A percentile compares a stretch with the other conserved stretches of the same genome.
Evolutionary conservation across 2,797 vertebrate genomes (phyloP).

Genomic region (Peromyscus aztecus): DNA sequence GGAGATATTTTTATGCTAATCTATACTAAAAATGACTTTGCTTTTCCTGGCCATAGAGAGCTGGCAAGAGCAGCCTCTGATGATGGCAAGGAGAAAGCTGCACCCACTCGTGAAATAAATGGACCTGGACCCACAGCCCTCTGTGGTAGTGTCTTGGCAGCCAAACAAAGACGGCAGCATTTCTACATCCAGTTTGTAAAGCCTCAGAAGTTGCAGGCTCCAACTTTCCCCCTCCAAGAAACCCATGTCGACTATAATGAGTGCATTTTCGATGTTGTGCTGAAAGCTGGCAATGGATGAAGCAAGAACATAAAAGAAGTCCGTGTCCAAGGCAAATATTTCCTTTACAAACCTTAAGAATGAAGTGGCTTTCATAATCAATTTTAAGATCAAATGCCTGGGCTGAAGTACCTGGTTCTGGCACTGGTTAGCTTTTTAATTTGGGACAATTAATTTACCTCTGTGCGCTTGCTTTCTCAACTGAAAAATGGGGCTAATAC

Average conservation of each 20-base stretch:
- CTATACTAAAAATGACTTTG: conserved; percentile 73
- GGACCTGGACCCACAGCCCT: conserved; percentile 69
- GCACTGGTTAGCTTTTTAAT: conserved; percentile 58
- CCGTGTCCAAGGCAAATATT: conserved; percentile 67
- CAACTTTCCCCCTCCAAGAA: background rate
- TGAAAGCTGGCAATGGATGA: conserved; percentile 72
- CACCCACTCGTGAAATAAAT: conserved; percentile 54
- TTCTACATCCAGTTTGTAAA: conserved; percentile 71
- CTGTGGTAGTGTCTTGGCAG: conserved; percentile 71
- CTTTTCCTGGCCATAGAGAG: conserved; percentile 79
- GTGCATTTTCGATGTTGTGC: conserved; percentile 56
- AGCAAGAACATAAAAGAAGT: conserved; percentile 64
- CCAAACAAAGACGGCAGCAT: conserved; percentile 69
- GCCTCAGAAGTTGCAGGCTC: conserved; percentile 56
- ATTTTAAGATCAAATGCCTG: conserved; percentile 70
- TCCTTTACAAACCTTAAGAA: conserved; percentile 70
- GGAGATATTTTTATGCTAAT: conserved; percentile 80
- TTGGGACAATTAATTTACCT: conserved; percentile 71
- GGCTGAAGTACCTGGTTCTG: conserved; percentile 64
- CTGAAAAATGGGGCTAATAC: conserved; percentile 41
- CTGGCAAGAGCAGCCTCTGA: conserved; percentile 63
- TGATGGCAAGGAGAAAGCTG: conserved; percentile 18
- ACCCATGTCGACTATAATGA: conserved; percentile 63
- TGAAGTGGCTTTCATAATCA: conserved; percentile 77
- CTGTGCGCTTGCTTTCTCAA: conserved; percentile 56